Evolutionary conservation across 2,888 invertebrate genomes (phyloP).

Genomic region (Scaptomyza caliginosa): DNA sequence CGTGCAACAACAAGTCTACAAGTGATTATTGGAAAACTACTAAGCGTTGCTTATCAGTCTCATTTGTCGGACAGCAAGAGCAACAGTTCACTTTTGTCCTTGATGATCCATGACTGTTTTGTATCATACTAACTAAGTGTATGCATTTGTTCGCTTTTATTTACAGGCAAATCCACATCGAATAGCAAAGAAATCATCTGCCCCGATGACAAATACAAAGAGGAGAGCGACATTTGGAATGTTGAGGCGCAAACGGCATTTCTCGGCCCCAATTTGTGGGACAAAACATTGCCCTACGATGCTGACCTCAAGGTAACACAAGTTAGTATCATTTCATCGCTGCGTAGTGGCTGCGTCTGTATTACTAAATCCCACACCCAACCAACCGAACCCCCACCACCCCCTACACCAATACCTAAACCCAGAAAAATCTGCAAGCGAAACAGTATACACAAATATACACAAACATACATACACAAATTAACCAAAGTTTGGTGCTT

Average conservation of each 20-base stretch:
- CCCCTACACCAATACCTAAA: conserved; percentile 10
- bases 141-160: conserved; percentile 12
- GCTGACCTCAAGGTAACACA: conserved; percentile 97
- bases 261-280: conserved; percentile 98
- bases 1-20: conserved; percentile 10
- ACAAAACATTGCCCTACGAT: conserved; percentile 95
- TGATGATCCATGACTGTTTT: conserved; percentile 12
- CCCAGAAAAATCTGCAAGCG: conserved; percentile 24
- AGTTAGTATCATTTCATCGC: conserved; percentile 86
- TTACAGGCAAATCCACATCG: conserved; percentile 87
- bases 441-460: conserved; percentile 30
- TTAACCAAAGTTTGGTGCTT: conserved; percentile 66
- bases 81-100: conserved; percentile 14
- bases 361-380: conserved; percentile 9
- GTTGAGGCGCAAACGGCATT: conserved; percentile 97
- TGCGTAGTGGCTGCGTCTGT: conserved; percentile 81
- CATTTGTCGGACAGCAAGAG: conserved; percentile 14
- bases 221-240: conserved; percentile 94
- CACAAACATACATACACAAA: conserved; percentile 19
- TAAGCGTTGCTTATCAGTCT: conserved; percentile 26
- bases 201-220: conserved; percentile 88
- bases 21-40: conserved; percentile 15
- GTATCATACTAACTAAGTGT: conserved; percentile 15
- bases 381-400: neutral
- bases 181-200: conserved; percentile 84